These are phyloP conservation scores for Helicoverpa armigera DNA, from an alignment of 1,140 invertebrate species.

Conservation along the genomic window DNA sequence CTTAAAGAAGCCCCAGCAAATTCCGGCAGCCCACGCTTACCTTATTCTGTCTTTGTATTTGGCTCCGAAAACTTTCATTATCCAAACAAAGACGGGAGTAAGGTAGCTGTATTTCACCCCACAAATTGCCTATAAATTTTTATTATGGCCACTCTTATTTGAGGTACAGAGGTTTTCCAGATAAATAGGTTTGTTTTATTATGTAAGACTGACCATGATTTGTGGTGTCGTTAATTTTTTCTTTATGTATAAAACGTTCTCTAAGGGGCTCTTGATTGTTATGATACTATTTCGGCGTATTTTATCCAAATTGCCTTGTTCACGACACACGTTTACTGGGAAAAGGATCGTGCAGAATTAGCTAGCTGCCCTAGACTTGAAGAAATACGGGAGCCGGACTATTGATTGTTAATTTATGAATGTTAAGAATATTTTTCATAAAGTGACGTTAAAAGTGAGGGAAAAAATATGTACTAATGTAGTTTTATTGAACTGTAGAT, in stretches of 20 bases:
- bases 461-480: too few species aligned
- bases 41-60: slow-evolving; percentile 45
- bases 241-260: slow-evolving; percentile 36
- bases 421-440: too few species aligned
- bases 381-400: too few species aligned
- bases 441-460: too few species aligned
- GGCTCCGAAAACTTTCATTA: slow-evolving; percentile 71
- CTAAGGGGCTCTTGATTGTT: neutral
- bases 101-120: slow-evolving; percentile 72
- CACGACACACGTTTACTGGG: too few species aligned
- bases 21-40: slow-evolving; percentile 11
- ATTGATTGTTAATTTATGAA: too few species aligned
- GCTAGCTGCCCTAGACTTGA: too few species aligned
- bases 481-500: too few species aligned
- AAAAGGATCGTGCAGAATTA: too few species aligned
- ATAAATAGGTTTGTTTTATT: slow-evolving; percentile 75
- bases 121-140: slow-evolving; percentile 82
- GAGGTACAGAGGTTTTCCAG: slow-evolving; percentile 74
- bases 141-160: slow-evolving; percentile 81
- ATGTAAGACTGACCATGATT: slow-evolving; percentile 65
- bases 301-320: too few species aligned
- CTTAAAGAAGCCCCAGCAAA: slow-evolving; percentile 16
- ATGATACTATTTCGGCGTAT: neutral
- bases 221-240: slow-evolving; percentile 49
- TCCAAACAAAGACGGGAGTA: slow-evolving; percentile 71